These are phyloP conservation scores for Magallana gigas DNA, from an alignment of 1,140 invertebrate genomes.

Conservation along the genomic window DNA sequence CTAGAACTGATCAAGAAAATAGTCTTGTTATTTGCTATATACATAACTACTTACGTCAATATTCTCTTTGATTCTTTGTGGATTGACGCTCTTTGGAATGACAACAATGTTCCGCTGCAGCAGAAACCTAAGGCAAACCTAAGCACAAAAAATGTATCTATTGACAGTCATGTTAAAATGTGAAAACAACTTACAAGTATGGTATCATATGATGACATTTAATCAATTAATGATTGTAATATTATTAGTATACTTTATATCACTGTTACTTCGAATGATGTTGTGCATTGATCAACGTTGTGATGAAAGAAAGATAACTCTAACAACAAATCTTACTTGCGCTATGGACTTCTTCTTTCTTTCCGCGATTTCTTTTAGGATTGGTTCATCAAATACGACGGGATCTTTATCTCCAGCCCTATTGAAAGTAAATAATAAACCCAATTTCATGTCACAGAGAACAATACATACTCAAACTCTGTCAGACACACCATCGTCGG, in stretches of 20 bases:
- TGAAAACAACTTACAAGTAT: no score
- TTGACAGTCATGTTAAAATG: no score
- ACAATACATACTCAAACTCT: no score
- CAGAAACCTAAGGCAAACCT: slow-evolving; percentile 86
- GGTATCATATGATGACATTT: no score
- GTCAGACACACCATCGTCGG: no score
- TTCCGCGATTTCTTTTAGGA: slow-evolving; percentile 85
- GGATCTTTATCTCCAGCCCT: slow-evolving; percentile 57
- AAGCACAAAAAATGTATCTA: no score
- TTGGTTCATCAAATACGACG: slow-evolving; percentile 83
- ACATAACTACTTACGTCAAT: slow-evolving; percentile 60
- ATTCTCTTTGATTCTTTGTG: slow-evolving; percentile 85
- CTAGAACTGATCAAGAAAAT: no score
- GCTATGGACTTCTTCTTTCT: slow-evolving; percentile 86
- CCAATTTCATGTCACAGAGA: no score
- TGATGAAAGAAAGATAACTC: neutral
- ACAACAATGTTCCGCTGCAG: slow-evolving; percentile 86
- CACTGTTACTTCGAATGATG: no score
- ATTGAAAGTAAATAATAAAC: neutral
- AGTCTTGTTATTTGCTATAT: no score
- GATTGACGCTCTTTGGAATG: slow-evolving; percentile 92
- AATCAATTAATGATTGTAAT: no score
- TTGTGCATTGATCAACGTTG: neutral
- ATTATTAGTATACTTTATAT: no score
- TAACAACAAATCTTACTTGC: slow-evolving; percentile 82